phyloP scores from a whole-genome alignment of 2,888 invertebrate genomes.

The Chironomus riparius region DNA sequence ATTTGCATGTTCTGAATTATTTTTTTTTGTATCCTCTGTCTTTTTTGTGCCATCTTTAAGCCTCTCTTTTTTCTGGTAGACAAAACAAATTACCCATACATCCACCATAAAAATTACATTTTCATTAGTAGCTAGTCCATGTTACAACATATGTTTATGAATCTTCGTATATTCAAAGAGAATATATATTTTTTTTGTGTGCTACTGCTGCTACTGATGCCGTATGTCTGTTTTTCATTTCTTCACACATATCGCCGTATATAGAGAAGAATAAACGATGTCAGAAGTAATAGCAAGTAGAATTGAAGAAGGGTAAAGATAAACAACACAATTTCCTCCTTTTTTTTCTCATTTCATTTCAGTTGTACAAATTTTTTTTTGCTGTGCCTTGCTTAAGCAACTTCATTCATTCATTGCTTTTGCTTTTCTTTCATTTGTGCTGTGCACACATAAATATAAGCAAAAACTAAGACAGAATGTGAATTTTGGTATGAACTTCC shows the following conservation, averaged over 20 bases:
- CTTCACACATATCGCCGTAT: no score
- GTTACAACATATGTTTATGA: background rate
- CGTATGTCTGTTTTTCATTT: no score
- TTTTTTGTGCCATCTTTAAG: background rate
- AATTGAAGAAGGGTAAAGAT: background rate
- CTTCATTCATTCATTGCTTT: background rate
- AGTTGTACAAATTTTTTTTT: background rate
- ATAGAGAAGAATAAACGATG: no score
- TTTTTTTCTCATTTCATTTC: background rate
- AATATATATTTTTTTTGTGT: background rate
- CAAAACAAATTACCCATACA: background rate
- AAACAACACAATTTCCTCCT: background rate
- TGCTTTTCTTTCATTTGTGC: background rate
- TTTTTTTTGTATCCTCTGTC: background rate
- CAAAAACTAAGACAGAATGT: no score
- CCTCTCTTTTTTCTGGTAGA: background rate
- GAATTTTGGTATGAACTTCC: no score
- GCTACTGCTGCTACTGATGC: no score
- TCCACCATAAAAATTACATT: slow-evolving; percentile 2
- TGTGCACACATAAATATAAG: background rate
- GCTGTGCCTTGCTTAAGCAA: no score
- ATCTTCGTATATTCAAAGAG: background rate
- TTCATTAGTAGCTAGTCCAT: background rate
- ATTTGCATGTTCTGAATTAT: background rate
- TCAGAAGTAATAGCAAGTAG: background rate